Conservation (phyloP, 2,888 invertebrate species). For the Metellina segmentata region DNA sequence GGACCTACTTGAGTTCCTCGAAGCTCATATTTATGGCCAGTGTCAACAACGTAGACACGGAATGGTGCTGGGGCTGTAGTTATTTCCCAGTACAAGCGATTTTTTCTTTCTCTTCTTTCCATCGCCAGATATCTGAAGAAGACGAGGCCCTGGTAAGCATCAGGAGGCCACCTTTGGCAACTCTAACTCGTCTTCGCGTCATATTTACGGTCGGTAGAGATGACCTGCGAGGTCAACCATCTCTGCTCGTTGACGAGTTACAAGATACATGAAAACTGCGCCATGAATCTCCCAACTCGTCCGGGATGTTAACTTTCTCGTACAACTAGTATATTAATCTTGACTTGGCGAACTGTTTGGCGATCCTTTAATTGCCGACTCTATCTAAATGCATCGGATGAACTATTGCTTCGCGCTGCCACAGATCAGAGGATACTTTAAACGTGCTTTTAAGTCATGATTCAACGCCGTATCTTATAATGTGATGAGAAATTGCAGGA, state of each 20-base stretch:
- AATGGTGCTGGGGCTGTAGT: slow-evolving; percentile 69
- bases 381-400: not conserved
- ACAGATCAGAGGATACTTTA: too few species aligned
- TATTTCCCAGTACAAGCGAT: slow-evolving; percentile 61
- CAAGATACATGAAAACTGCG: slow-evolving; percentile 57
- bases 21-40: slow-evolving; percentile 59
- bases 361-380: slow-evolving; percentile 30
- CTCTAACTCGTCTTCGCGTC: slow-evolving; percentile 59
- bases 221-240: slow-evolving; percentile 71
- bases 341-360: slow-evolving; percentile 44
- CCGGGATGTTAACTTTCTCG: slow-evolving; percentile 44
- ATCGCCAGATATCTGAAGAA: slow-evolving; percentile 41
- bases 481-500: too few species aligned
- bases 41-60: slow-evolving; percentile 67
- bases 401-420: not conserved
- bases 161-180: slow-evolving; percentile 59
- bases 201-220: slow-evolving; percentile 63
- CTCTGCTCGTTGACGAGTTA: slow-evolving; percentile 69
- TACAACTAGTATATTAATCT: slow-evolving; percentile 54
- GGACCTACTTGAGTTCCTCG: not conserved
- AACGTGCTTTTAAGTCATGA: too few species aligned
- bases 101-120: slow-evolving; percentile 32
- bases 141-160: slow-evolving; percentile 50
- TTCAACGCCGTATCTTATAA: too few species aligned
- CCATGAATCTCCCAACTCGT: slow-evolving; percentile 62